Evolutionary conservation across 2,888 invertebrate genomes (phyloP).

Genomic region (Gastrophysa polygoni): DNA sequence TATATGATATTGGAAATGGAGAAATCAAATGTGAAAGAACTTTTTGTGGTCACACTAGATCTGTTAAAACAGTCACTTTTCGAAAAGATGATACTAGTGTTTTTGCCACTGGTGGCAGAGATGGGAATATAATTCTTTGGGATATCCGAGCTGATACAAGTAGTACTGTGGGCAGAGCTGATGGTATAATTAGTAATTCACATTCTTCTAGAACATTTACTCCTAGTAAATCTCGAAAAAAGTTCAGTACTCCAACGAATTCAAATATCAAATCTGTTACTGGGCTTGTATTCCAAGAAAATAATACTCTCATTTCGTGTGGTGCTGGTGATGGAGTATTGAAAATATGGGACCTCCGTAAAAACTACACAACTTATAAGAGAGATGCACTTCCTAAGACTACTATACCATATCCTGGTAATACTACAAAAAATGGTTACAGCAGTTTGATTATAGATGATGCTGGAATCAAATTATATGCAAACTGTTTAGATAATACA

Average conservation of each 20-base stretch:
- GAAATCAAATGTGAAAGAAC: constrained; percentile 59
- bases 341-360: constrained; percentile 79
- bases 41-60: constrained; percentile 80
- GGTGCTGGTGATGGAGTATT: constrained; percentile 87
- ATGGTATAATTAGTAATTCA: constrained; percentile 73
- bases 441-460: constrained; percentile 80
- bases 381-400: constrained; percentile 74
- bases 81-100: constrained; percentile 72
- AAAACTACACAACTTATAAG: constrained; percentile 74
- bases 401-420: constrained; percentile 75
- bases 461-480: constrained; percentile 72
- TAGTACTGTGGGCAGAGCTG: constrained; percentile 63
- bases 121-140: constrained; percentile 88
- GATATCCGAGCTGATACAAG: constrained; percentile 68
- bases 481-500: constrained; percentile 84
- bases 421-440: constrained; percentile 73
- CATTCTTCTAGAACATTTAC: constrained; percentile 61
- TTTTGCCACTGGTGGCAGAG: constrained; percentile 85
- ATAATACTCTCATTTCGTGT: constrained; percentile 78
- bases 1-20: constrained; percentile 73
- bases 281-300: constrained; percentile 82
- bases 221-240: constrained; percentile 51
- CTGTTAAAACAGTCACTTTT: constrained; percentile 83
- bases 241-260: constrained; percentile 49
- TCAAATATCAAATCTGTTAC: constrained; percentile 76